Evolutionary conservation across 1,140 invertebrate species (phyloP).

Genomic region (Ostrea edulis): DNA sequence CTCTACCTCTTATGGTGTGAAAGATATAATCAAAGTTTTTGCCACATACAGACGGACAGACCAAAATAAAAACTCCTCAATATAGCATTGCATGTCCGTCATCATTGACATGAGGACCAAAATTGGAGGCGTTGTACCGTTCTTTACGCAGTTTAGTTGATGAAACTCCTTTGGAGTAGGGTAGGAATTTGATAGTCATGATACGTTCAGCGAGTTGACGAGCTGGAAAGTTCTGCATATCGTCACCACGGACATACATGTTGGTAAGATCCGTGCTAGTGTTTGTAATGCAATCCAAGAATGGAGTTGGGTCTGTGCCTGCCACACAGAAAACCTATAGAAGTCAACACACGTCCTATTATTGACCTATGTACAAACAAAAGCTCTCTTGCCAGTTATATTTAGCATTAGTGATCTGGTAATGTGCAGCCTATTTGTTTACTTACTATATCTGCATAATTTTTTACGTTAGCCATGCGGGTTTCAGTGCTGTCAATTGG

Average conservation of each 20-base stretch:
- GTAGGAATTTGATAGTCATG: constrained; percentile 75
- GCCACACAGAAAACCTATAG: constrained; percentile 73
- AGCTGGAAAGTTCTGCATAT: constrained; percentile 76
- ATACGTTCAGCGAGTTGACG: constrained; percentile 70
- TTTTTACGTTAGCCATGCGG: constrained; percentile 75
- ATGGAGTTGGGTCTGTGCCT: constrained; percentile 73
- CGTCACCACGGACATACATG: constrained; percentile 76
- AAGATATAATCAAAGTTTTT: too few relatives aligned
- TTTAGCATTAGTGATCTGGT: not conserved
- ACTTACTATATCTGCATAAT: constrained; percentile 74
- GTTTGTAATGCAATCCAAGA: constrained; percentile 71
- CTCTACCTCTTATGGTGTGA: too few relatives aligned
- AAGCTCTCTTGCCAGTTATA: not conserved
- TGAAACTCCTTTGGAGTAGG: constrained; percentile 74
- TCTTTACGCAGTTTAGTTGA: constrained; percentile 73
- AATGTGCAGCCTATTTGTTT: not conserved
- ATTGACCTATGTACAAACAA: not conserved
- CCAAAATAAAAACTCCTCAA: too few relatives aligned
- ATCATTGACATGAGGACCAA: constrained; percentile 60
- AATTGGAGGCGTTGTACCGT: constrained; percentile 63
- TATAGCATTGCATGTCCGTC: constrained; percentile 51
- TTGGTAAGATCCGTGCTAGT: constrained; percentile 56
- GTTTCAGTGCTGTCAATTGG: constrained; percentile 75
- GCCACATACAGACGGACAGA: too few relatives aligned
- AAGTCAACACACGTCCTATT: not conserved